A percentile compares a stretch with the other conserved stretches of the same genome.
These are phyloP conservation scores for Odontamblyopus lacepedii DNA, from an alignment of 2,797 vertebrate genomes.

Conservation along the genomic window DNA sequence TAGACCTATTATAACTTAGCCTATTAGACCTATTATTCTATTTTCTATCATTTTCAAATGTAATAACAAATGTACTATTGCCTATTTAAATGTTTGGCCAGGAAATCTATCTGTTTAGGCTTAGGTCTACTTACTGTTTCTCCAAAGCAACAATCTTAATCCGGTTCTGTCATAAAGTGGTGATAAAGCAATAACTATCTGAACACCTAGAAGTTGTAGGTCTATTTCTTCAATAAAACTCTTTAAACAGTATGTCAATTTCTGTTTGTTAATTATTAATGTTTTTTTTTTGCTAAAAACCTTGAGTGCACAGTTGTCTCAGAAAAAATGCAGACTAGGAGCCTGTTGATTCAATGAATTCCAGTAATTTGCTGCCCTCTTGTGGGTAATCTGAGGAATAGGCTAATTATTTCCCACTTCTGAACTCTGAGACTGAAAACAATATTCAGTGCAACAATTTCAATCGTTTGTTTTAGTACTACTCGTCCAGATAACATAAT, in stretches of 20 bases:
- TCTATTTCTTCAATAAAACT: no score
- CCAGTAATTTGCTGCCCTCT: neutral
- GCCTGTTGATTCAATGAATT: conserved; percentile 5
- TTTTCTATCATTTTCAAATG: neutral
- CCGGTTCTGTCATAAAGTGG: no score
- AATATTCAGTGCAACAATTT: neutral
- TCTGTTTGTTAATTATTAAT: no score
- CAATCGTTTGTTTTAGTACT: neutral
- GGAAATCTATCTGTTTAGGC: neutral
- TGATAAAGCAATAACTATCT: no score
- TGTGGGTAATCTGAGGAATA: conserved; percentile 1
- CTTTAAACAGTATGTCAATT: no score
- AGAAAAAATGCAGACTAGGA: neutral
- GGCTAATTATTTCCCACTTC: neutral
- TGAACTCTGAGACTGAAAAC: neutral
- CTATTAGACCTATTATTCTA: no score
- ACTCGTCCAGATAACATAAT: neutral
- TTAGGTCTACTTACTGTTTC: no score
- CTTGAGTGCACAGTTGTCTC: neutral
- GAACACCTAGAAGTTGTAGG: no score
- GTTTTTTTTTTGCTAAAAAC: neutral
- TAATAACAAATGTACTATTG: neutral
- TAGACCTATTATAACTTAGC: no score
- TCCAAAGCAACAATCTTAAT: no score
- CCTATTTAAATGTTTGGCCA: neutral